Percentiles rank a stretch among this genome's conserved stretches.
phyloP scores from a whole-genome alignment of 1,140 invertebrate genomes.

The Cotesia typhae region DNA sequence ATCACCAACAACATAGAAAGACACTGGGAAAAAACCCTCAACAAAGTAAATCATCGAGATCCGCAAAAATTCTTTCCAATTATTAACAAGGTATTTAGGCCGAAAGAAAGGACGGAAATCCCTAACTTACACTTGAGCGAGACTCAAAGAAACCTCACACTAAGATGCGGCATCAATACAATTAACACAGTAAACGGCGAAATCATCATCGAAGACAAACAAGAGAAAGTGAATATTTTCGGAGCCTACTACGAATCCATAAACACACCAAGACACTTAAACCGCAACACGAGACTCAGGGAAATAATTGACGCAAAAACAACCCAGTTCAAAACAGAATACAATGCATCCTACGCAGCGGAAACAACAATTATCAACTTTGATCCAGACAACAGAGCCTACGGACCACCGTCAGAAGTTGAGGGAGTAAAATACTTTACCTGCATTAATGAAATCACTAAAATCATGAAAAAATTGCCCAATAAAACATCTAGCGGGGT shows the following conservation, averaged over 20 bases:
- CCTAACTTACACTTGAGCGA: conserved; percentile 18
- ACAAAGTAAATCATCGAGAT: conserved; percentile 34
- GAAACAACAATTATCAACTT: too few species aligned
- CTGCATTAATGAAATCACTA: too few species aligned
- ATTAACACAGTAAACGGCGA: conserved; percentile 24
- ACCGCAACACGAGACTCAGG: neutral
- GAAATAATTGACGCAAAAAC: too few species aligned
- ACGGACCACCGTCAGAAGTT: too few species aligned
- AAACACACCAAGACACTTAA: conserved; percentile 31
- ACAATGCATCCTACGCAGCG: too few species aligned
- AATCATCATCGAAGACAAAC: conserved; percentile 26
- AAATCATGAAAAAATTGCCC: too few species aligned
- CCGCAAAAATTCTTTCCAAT: conserved; percentile 37
- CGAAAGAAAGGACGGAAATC: neutral
- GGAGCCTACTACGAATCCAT: conserved; percentile 29
- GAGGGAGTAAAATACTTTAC: too few species aligned
- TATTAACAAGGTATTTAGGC: conserved; percentile 38
- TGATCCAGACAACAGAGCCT: too few species aligned
- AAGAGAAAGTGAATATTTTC: conserved; percentile 21
- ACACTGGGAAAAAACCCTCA: conserved; percentile 25
- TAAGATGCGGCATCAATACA: too few species aligned
- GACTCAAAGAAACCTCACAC: neutral
- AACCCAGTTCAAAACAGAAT: too few species aligned
- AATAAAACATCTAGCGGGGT: too few species aligned
- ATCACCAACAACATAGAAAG: conserved; percentile 27